These are phyloP conservation scores for Mormyrus hasselquistii DNA, from an alignment of 2,797 vertebrate genomes.

Conservation along the genomic window DNA sequence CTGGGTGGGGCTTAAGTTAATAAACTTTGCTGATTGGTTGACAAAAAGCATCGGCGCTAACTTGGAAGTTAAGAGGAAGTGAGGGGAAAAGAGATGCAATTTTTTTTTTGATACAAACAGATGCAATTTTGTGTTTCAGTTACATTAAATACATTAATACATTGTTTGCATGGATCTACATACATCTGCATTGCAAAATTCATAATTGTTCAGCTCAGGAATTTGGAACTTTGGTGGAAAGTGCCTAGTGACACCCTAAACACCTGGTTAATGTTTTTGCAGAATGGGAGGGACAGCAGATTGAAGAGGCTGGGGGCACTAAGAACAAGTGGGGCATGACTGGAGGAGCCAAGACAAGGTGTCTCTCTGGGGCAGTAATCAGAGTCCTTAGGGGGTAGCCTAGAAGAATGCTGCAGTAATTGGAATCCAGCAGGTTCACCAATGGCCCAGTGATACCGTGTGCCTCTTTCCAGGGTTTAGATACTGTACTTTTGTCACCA, in stretches of 20 bases:
- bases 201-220: not conserved
- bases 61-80: not conserved
- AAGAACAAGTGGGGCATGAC: not conserved
- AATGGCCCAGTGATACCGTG: slow-evolving; percentile 54
- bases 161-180: not conserved
- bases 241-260: not conserved
- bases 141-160: not conserved
- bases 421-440: slow-evolving; percentile 62
- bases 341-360: slow-evolving; percentile 43
- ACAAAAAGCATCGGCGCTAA: not conserved
- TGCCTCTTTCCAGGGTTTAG: slow-evolving; percentile 51
- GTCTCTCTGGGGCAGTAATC: slow-evolving; percentile 61
- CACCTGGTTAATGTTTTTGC: slow-evolving; percentile 3
- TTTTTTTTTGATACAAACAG: not conserved
- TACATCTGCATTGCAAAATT: not conserved
- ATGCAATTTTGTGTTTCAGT: not conserved
- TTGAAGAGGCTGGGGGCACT: not conserved
- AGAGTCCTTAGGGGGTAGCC: slow-evolving; percentile 38
- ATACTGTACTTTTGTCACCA: slow-evolving; percentile 65
- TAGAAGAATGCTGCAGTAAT: slow-evolving; percentile 47
- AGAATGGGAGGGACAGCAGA: not conserved
- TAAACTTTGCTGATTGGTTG: not conserved
- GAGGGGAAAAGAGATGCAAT: not conserved
- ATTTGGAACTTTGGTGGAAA: not conserved
- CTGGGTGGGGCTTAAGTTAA: not conserved